phyloP scores from a whole-genome alignment of 2,888 invertebrate species.

The Biston betularia region DNA sequence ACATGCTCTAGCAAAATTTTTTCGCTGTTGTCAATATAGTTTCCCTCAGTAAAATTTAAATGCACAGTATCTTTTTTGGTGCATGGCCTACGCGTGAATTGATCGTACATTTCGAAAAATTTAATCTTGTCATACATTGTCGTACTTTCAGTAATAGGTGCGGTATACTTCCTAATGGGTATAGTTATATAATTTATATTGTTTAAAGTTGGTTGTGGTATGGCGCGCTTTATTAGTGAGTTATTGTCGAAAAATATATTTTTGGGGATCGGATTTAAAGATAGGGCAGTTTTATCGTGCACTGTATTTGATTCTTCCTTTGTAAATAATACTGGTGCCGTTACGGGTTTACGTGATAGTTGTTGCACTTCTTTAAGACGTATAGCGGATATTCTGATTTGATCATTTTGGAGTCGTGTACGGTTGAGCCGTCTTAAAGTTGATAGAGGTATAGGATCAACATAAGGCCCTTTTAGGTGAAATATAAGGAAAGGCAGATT shows the following conservation, averaged over 20 bases:
- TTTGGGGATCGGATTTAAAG: neutral
- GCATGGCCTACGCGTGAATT: conserved; percentile 52
- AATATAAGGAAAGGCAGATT: conserved; percentile 40
- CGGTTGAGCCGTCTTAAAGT: neutral
- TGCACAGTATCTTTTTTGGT: conserved; percentile 26
- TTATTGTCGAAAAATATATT: neutral
- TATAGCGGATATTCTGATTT: conserved; percentile 5
- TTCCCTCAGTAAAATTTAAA: conserved; percentile 37
- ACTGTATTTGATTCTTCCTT: neutral
- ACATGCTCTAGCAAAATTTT: conserved; percentile 55
- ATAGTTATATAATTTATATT: neutral
- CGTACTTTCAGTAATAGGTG: conserved; percentile 29
- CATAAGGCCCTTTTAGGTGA: conserved; percentile 36
- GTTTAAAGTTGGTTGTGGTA: neutral
- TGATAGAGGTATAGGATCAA: conserved; percentile 4
- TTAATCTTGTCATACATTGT: conserved; percentile 68
- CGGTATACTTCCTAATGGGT: neutral
- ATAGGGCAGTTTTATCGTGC: neutral
- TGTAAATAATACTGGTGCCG: neutral
- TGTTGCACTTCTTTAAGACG: conserved; percentile 2
- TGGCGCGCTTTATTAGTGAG: conserved; percentile 1
- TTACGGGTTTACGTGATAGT: neutral
- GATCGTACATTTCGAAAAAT: conserved; percentile 77
- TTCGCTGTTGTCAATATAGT: conserved; percentile 36
- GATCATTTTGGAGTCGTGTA: conserved; percentile 1